A percentile compares a stretch with the other conserved stretches of the same genome.
Conservation (phyloP, 2,113 vertebrate species). For the Lucifuga dentata region DNA sequence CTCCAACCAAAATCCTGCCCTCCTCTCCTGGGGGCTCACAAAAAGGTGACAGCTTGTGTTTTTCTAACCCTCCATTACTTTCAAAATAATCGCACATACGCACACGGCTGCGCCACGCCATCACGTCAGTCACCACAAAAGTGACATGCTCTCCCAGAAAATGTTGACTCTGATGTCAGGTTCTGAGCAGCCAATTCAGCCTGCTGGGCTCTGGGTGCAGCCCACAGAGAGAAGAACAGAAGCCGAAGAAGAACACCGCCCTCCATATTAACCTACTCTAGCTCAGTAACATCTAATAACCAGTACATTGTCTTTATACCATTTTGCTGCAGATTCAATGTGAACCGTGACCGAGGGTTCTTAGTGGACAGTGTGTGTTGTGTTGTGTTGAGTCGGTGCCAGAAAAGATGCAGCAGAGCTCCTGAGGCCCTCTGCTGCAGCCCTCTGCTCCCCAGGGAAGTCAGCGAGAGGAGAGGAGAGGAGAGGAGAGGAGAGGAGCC, state of each 20-base stretch:
- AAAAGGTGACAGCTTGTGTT: conserved; percentile 42
- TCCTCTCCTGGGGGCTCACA: conserved; percentile 24
- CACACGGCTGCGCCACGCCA: conserved; percentile 3
- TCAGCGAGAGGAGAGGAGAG: background rate
- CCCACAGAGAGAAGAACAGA: conserved; percentile 9
- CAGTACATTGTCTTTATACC: background rate
- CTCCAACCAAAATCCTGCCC: conserved; percentile 18
- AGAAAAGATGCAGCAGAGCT: conserved; percentile 48
- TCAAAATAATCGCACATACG: conserved; percentile 22
- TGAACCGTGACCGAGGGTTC: background rate
- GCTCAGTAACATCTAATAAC: background rate
- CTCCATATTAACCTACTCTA: background rate
- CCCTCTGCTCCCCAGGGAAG: conserved; percentile 37
- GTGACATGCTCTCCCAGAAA: conserved; percentile 1
- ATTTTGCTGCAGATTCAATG: background rate
- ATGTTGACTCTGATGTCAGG: background rate
- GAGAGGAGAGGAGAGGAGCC: conserved; percentile 45
- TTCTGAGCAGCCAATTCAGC: conserved; percentile 16
- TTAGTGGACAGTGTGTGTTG: conserved; percentile 25
- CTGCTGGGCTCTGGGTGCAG: conserved; percentile 46
- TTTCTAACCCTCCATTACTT: conserved; percentile 25
- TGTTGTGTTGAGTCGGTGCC: conserved; percentile 25
- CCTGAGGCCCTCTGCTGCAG: conserved; percentile 45
- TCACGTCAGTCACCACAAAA: conserved; percentile 23
- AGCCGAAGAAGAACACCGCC: background rate